phyloP scores from a whole-genome alignment of 2,113 vertebrate species.

The Salvator merianae region DNA sequence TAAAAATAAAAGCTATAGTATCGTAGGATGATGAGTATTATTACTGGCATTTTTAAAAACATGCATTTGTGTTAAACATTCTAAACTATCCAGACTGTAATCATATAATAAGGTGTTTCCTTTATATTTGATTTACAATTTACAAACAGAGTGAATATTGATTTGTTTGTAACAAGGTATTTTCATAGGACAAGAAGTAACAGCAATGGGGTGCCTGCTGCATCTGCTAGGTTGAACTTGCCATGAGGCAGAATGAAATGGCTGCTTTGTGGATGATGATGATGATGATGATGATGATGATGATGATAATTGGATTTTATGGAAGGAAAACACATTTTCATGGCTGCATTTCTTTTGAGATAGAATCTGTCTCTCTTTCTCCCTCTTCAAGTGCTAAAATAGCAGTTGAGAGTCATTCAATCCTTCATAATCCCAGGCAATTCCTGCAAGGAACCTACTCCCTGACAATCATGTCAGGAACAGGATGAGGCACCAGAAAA shows the following conservation, averaged over 20 bases:
- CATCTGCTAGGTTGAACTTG: neutral
- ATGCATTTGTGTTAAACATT: neutral
- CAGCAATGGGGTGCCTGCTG: neutral
- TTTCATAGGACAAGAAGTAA: conserved; percentile 16
- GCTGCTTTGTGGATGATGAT: neutral
- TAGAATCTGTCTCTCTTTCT: no score
- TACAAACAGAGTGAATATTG: conserved; percentile 5
- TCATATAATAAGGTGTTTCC: neutral
- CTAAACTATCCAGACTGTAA: neutral
- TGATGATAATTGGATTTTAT: no score
- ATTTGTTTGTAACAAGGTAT: neutral
- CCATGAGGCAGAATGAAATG: neutral
- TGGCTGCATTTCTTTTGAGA: neutral
- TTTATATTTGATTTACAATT: neutral
- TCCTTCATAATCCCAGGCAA: no score
- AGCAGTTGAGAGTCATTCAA: no score
- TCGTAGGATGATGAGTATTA: neutral
- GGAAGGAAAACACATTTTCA: neutral
- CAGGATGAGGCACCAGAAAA: no score
- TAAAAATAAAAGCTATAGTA: neutral
- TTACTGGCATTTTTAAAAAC: neutral
- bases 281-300: no score
- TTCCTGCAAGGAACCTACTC: no score
- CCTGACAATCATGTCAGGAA: no score
- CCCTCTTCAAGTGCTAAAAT: no score